A percentile compares a stretch with the other conserved stretches of the same genome.
Conservation (phyloP, 2,797 vertebrate genomes). For the Moxostoma hubbsi region DNA sequence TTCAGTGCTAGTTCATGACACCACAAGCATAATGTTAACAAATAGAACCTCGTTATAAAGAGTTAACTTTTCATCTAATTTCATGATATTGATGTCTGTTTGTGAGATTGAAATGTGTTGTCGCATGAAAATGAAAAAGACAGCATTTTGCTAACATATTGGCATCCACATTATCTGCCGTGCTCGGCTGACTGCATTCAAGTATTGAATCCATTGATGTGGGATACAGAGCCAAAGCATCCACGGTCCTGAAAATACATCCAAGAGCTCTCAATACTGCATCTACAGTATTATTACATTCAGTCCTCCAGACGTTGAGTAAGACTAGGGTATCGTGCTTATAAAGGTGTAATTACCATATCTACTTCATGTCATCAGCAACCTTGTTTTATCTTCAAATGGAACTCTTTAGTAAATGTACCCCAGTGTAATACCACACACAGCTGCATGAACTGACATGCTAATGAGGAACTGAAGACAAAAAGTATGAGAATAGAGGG, state of each 20-base stretch:
- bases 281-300: constrained; percentile 13
- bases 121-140: neutral
- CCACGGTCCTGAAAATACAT: neutral
- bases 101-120: neutral
- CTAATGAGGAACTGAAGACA: constrained; percentile 49
- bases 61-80: neutral
- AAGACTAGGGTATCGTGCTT: constrained; percentile 23
- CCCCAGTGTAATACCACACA: constrained; percentile 38
- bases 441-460: constrained; percentile 59
- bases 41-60: too few species aligned
- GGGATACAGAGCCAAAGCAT: constrained; percentile 17
- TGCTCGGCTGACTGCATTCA: neutral
- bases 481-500: constrained; percentile 43
- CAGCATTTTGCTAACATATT: neutral
- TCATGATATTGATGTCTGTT: neutral
- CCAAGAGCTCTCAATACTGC: neutral
- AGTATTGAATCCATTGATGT: neutral
- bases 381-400: constrained; percentile 56
- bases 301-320: constrained; percentile 13
- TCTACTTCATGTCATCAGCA: constrained; percentile 39
- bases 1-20: too few species aligned
- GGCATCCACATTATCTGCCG: too few species aligned
- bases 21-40: too few species aligned
- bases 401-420: constrained; percentile 44
- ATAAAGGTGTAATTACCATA: constrained; percentile 58